phyloP scores from a whole-genome alignment of 2,113 vertebrate species.

The Numida meleagris region DNA sequence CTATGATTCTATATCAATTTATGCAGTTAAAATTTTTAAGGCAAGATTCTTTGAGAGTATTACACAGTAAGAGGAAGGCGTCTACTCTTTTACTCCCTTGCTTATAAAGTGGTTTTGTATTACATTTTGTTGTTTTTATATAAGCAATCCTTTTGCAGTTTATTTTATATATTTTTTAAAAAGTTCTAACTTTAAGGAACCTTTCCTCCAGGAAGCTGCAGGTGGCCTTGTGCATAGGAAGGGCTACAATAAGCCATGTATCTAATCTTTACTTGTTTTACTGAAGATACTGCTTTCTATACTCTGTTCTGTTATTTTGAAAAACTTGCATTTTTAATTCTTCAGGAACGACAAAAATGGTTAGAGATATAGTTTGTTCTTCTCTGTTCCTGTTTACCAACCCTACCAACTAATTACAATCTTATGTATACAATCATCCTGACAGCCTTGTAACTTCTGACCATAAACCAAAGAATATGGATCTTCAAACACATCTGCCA shows the following conservation, averaged over 20 bases:
- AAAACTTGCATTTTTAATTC: neutral
- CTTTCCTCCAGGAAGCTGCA: neutral
- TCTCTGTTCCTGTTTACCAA: neutral
- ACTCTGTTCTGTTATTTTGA: neutral
- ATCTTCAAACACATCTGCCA: neutral
- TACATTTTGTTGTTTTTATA: neutral
- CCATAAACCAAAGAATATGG: neutral
- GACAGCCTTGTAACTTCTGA: neutral
- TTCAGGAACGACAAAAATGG: neutral
- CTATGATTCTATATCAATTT: neutral
- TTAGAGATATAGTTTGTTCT: neutral
- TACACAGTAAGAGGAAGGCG: neutral
- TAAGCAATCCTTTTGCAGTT: neutral
- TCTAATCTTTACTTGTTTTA: neutral
- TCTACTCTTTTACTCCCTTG: neutral
- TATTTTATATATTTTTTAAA: neutral
- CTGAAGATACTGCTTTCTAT: neutral
- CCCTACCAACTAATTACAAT: neutral
- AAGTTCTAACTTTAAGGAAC: neutral
- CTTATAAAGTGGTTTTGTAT: neutral
- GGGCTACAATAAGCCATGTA: neutral
- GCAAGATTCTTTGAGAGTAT: neutral
- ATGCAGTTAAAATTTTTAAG: neutral
- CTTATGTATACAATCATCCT: neutral
- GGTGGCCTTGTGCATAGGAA: neutral